Evolutionary conservation across 2,797 vertebrate species (phyloP), one percentile per base, ranked within the genome.

Genomic region (Xiphorhynchus erythropygius): DNA sequence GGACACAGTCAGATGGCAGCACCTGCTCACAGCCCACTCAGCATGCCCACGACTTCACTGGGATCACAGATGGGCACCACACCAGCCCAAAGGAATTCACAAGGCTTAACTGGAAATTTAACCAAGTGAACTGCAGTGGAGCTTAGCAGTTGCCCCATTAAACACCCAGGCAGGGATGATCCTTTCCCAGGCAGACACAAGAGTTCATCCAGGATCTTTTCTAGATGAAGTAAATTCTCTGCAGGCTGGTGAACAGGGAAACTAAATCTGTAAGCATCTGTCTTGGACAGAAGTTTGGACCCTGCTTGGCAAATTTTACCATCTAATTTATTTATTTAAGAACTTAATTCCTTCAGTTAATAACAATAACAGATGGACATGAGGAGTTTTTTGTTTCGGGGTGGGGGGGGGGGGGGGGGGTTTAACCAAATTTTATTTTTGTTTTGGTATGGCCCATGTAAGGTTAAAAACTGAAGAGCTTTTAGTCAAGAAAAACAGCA

Each of bases 21-120:
- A 4, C 24, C 35, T 23, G 53, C 46, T 33, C 75, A 25, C 32
- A 69, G 33, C 32, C 46, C 32, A 18, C n/a, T 64, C 62, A 10
- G 21, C 0, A 7, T 7, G 18, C 46, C 32, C 57, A 50, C 0
- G 0, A 16, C 32, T 35, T 24, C 35, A 19, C 4, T 0, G 5
- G 24, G 47, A 70, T 25, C 28, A 50, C 0, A 0, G 17, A 32
- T 5, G 22, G 63, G 41, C 59, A 47, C 16, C 41, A 50, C 57
- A 63, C 15, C 53, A 75, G 24, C 33, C 56, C 84, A 35, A 56
- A 74, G 33, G 19, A 78, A 62, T 19, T 80, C 50, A 49, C 28
- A 74, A 42, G 15, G 15, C 28, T 56, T 52, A 67, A 49, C 16
- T 39, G 60, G 42, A 76, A 60, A 89, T 39, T 7, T 18, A 75